Conservation (phyloP, 2,113 vertebrate species). For the Machaerirhynchus nigripectus region DNA sequence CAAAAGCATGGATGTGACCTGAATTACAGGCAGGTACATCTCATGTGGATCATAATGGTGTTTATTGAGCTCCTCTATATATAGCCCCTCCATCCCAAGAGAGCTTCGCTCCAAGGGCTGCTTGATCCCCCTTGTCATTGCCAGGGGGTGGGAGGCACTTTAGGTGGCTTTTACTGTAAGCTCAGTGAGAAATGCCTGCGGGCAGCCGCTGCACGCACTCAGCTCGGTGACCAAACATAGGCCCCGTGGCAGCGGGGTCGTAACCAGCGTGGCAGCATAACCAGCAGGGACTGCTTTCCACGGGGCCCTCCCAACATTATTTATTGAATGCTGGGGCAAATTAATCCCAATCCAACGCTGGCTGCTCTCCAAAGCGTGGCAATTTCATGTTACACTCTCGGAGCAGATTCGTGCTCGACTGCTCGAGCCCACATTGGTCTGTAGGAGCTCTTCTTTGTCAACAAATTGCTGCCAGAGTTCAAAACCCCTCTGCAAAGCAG, state of each 20-base stretch:
- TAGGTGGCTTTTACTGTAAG: slow-evolving; percentile 14
- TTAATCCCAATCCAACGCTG: not conserved
- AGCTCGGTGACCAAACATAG: slow-evolving; percentile 63
- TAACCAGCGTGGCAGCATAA: too few relatives aligned
- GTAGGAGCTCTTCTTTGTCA: not conserved
- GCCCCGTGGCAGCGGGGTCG: slow-evolving; percentile 13
- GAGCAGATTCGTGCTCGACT: not conserved
- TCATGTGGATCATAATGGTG: slow-evolving; percentile 43
- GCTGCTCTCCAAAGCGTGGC: not conserved
- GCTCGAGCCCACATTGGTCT: rapidly evolving
- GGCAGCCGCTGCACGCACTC: not conserved
- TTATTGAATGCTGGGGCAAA: not conserved
- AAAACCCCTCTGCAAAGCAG: not conserved
- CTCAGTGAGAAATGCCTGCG: slow-evolving; percentile 13
- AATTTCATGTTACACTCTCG: not conserved
- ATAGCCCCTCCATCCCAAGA: slow-evolving; percentile 58
- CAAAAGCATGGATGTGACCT: not conserved
- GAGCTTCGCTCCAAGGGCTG: slow-evolving; percentile 35
- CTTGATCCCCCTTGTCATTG: slow-evolving; percentile 62
- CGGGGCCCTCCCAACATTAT: not conserved
- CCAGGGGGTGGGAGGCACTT: slow-evolving; percentile 46
- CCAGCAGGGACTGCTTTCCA: slow-evolving; percentile 39
- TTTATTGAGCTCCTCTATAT: slow-evolving; percentile 72
- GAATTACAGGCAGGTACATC: not conserved
- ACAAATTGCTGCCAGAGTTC: not conserved